A percentile compares a stretch with the other conserved stretches of the same genome.
phyloP scores from a whole-genome alignment of 2,113 vertebrate genomes.

The Turnix velox region DNA sequence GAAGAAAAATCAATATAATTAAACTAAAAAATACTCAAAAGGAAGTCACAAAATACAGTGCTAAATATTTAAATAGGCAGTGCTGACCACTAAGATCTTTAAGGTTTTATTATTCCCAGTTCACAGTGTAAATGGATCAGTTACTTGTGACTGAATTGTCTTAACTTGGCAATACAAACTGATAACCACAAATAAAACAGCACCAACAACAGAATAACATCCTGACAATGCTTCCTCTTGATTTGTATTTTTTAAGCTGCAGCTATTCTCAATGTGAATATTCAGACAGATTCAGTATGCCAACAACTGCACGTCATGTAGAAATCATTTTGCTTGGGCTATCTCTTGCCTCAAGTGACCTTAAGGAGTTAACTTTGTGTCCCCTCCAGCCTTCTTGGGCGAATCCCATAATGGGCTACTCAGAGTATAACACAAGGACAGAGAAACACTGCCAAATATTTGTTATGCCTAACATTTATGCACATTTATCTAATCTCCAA shows the following conservation, averaged over 20 bases:
- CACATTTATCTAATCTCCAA: conserved; percentile 47
- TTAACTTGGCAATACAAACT: background rate
- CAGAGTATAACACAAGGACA: background rate
- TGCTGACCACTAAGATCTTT: background rate
- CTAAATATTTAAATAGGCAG: conserved; percentile 53
- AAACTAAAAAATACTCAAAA: conserved; percentile 6
- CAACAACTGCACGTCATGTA: background rate
- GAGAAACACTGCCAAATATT: conserved; percentile 22
- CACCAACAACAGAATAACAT: background rate
- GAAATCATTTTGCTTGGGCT: background rate
- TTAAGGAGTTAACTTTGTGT: background rate
- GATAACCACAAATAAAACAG: background rate
- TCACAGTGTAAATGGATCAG: background rate
- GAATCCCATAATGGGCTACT: background rate
- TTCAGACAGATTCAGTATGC: background rate
- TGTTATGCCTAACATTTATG: conserved; percentile 19
- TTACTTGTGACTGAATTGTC: background rate
- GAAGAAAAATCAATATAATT: conserved; percentile 39
- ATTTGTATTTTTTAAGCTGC: background rate
- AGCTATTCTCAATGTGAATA: background rate
- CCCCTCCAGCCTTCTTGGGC: background rate
- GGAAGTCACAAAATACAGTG: conserved; percentile 33
- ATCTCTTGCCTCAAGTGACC: background rate
- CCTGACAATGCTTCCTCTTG: background rate
- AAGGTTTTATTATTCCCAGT: conserved; percentile 22